Conservation (phyloP, 2,113 vertebrate genomes). For the cattle (Bos taurus) region DNA sequence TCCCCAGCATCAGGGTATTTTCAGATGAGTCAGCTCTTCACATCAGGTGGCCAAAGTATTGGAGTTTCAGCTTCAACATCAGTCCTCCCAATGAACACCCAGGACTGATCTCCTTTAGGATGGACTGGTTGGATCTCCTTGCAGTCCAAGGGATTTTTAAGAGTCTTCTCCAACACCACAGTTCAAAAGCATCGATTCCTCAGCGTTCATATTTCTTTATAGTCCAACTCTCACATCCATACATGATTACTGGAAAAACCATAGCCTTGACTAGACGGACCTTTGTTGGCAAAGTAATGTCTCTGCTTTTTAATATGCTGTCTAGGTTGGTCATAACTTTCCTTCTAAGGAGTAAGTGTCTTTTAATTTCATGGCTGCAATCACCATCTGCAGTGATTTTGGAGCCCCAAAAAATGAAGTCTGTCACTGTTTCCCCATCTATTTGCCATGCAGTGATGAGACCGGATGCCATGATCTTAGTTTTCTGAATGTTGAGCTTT, state of each 20-base stretch:
- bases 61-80: neutral
- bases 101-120: neutral
- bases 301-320: neutral
- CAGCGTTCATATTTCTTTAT: rapidly evolving
- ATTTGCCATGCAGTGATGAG: neutral
- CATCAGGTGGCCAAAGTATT: neutral
- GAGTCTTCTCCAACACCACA: neutral
- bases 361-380: neutral
- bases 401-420: rapidly evolving
- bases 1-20: neutral
- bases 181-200: neutral
- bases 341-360: neutral
- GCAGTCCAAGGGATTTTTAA: neutral
- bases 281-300: neutral
- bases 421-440: neutral
- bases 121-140: neutral
- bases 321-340: neutral
- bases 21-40: neutral
- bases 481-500: neutral
- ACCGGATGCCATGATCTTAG: neutral
- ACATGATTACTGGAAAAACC: neutral
- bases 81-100: neutral
- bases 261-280: neutral
- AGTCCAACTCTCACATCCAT: neutral
- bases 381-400: neutral